These are phyloP conservation scores for Albula glossodonta DNA, from an alignment of 2,113 vertebrate species.

Conservation along the genomic window DNA sequence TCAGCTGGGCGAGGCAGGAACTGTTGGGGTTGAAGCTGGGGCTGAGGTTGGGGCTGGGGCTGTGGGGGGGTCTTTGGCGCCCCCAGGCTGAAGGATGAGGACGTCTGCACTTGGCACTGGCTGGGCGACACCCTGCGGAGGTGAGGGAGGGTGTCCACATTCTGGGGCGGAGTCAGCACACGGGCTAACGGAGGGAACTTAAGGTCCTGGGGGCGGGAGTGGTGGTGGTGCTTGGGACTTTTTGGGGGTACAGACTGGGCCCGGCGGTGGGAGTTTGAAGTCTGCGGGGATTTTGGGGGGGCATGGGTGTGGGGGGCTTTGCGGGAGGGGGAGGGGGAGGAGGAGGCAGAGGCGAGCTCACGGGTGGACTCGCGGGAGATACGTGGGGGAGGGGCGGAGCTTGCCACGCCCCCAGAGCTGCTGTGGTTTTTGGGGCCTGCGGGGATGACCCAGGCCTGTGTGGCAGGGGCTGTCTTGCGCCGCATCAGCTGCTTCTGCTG, in stretches of 20 bases:
- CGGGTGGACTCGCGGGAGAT: constrained; percentile 49
- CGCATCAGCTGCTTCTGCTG: constrained; percentile 83
- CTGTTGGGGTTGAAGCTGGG: not conserved
- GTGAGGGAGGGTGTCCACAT: constrained; percentile 85
- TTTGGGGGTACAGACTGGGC: constrained; percentile 59
- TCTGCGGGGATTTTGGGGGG: constrained; percentile 55
- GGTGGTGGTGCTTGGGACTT: constrained; percentile 71
- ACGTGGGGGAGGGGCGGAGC: constrained; percentile 47
- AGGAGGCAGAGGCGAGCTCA: constrained; percentile 53
- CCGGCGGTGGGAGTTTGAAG: constrained; percentile 55
- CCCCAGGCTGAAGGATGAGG: constrained; percentile 82
- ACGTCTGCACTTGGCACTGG: constrained; percentile 85
- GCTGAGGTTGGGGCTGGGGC: constrained; percentile 23
- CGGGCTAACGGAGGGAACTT: constrained; percentile 79
- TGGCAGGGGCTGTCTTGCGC: constrained; percentile 63
- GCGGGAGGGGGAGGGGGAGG: constrained; percentile 53
- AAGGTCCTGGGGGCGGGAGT: constrained; percentile 75
- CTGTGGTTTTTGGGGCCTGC: constrained; percentile 30
- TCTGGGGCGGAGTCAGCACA: constrained; percentile 77
- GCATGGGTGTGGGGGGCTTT: constrained; percentile 35
- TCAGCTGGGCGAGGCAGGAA: constrained; percentile 36
- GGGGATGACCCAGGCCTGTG: constrained; percentile 74
- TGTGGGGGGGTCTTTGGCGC: constrained; percentile 56
- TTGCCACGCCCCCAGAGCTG: constrained; percentile 14
- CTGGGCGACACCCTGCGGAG: constrained; percentile 84